These are phyloP conservation scores for Accipiter cooperii DNA, from an alignment of 2,113 vertebrate species.

Conservation along the genomic window DNA sequence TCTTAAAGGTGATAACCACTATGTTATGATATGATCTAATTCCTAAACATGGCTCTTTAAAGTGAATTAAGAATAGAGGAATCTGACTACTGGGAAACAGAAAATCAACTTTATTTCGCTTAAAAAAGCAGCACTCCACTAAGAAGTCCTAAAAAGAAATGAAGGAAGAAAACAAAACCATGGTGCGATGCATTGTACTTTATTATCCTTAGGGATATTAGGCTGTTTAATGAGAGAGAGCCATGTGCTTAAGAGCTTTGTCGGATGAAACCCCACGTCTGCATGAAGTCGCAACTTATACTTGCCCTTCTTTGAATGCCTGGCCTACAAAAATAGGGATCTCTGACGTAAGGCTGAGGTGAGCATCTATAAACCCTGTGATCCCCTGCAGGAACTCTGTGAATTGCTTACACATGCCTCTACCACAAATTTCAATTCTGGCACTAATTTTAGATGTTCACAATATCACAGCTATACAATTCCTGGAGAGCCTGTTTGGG, in stretches of 20 bases:
- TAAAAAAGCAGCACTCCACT: not conserved
- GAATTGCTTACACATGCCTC: not conserved
- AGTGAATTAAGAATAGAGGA: not conserved
- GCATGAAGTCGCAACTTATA: not conserved
- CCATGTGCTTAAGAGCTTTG: not conserved
- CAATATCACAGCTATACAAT: not conserved
- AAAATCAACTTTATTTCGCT: not conserved
- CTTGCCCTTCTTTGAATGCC: not conserved
- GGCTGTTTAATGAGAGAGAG: not conserved
- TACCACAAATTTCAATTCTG: not conserved
- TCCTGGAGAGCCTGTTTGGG: not conserved
- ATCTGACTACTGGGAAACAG: not conserved
- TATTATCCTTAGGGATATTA: not conserved
- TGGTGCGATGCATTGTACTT: not conserved
- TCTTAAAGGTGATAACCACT: not conserved
- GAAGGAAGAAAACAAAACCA: not conserved
- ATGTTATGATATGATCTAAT: not conserved
- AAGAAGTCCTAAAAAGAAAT: not conserved
- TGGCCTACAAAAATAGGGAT: not conserved
- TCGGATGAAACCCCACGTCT: rapidly evolving
- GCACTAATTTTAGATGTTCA: not conserved
- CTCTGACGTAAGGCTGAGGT: not conserved
- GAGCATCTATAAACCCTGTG: not conserved
- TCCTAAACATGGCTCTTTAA: not conserved
- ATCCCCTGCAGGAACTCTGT: not conserved